These are phyloP conservation scores for Plebejus argus DNA, from an alignment of 2,888 invertebrate genomes.

Conservation along the genomic window DNA sequence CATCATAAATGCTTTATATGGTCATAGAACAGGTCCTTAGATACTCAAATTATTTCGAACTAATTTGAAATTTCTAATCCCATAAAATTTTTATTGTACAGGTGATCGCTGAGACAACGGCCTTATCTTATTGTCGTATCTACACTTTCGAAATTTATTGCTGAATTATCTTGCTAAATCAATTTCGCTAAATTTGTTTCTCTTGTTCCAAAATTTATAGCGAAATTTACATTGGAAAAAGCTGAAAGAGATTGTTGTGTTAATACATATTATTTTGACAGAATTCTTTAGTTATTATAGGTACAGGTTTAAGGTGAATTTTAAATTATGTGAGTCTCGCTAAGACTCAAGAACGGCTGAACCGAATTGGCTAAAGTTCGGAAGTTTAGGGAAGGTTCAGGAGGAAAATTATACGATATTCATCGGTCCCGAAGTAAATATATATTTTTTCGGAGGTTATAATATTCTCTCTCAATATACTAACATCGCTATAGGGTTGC, in stretches of 20 bases:
- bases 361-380: too few relatives aligned
- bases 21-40: conserved; percentile 14
- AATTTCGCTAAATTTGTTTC: background rate
- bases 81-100: background rate
- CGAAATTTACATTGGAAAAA: background rate
- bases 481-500: too few relatives aligned
- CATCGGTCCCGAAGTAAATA: too few relatives aligned
- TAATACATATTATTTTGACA: too few relatives aligned
- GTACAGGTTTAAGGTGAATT: too few relatives aligned
- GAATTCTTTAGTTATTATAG: too few relatives aligned
- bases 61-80: background rate
- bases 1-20: background rate
- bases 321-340: too few relatives aligned
- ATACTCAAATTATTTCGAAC: background rate
- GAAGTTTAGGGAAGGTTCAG: too few relatives aligned
- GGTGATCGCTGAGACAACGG: background rate
- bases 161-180: background rate
- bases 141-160: conserved; percentile 4
- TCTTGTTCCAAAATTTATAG: background rate
- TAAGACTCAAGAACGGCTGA: too few relatives aligned
- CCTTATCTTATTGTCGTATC: background rate
- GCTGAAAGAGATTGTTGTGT: background rate
- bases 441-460: too few relatives aligned
- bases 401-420: too few relatives aligned
- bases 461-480: too few relatives aligned